Evolutionary conservation across 2,797 vertebrate genomes (phyloP).

Genomic region (Poecile montanus): DNA sequence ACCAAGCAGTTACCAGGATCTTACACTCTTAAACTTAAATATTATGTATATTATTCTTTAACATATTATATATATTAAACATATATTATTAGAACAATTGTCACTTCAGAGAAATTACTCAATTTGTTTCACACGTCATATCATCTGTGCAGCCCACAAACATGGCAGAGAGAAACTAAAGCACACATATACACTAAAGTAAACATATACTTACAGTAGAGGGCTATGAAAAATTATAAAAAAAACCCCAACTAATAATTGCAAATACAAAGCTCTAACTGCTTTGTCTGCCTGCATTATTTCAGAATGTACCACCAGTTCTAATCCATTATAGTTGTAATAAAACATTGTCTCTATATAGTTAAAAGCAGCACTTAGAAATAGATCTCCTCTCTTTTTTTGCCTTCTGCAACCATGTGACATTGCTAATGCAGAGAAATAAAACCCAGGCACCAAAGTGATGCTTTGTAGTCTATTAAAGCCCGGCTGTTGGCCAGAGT

Average conservation of each 20-base stretch:
- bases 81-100: neutral
- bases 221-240: neutral
- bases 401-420: neutral
- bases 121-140: neutral
- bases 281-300: slow-evolving; percentile 5
- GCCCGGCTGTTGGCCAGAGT: slow-evolving; percentile 54
- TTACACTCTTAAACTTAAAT: neutral
- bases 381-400: slow-evolving; percentile 4
- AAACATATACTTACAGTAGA: neutral
- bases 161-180: neutral
- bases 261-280: neutral
- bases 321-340: slow-evolving; percentile 21
- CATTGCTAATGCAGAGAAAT: slow-evolving; percentile 41
- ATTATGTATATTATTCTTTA: neutral
- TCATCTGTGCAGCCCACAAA: neutral
- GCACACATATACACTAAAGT: neutral
- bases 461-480: slow-evolving; percentile 59
- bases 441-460: slow-evolving; percentile 58
- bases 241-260: neutral
- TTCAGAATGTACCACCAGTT: neutral
- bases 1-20: neutral
- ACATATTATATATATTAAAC: too few relatives aligned
- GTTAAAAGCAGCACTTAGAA: slow-evolving; percentile 19
- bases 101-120: neutral
- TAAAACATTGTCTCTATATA: slow-evolving; percentile 18